phyloP scores from a whole-genome alignment of 2,797 vertebrate species.

The Todus mexicanus region DNA sequence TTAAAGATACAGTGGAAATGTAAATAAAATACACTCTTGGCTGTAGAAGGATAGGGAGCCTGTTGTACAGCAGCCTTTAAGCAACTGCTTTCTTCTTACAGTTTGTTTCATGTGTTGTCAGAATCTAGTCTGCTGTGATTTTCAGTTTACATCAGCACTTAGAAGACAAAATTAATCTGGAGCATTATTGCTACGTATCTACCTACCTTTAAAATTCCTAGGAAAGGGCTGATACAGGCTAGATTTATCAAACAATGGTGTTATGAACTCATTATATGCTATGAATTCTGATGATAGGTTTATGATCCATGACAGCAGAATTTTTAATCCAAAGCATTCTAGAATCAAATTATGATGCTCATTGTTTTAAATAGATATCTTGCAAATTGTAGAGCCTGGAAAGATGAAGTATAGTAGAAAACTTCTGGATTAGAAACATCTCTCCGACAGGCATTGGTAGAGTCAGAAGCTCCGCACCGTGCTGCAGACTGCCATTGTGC shows the following conservation, averaged over 20 bases:
- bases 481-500: neutral
- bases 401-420: neutral
- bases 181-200: neutral
- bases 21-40: neutral
- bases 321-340: neutral
- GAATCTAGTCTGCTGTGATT: neutral
- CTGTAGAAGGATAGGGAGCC: neutral
- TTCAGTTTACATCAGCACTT: neutral
- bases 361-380: neutral
- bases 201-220: neutral
- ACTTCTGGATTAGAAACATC: neutral
- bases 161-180: neutral
- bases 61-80: neutral
- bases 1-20: neutral
- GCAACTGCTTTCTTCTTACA: neutral
- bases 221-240: neutral
- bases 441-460: neutral
- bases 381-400: neutral
- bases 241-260: neutral
- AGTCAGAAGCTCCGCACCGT: neutral
- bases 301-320: neutral
- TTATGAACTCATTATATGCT: neutral
- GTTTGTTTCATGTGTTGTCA: neutral
- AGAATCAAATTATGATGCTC: neutral
- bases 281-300: neutral